Percentiles rank a stretch among this genome's conserved stretches.
phyloP scores from a whole-genome alignment of 2,888 invertebrate genomes.

The Pseudococcus longispinus region DNA sequence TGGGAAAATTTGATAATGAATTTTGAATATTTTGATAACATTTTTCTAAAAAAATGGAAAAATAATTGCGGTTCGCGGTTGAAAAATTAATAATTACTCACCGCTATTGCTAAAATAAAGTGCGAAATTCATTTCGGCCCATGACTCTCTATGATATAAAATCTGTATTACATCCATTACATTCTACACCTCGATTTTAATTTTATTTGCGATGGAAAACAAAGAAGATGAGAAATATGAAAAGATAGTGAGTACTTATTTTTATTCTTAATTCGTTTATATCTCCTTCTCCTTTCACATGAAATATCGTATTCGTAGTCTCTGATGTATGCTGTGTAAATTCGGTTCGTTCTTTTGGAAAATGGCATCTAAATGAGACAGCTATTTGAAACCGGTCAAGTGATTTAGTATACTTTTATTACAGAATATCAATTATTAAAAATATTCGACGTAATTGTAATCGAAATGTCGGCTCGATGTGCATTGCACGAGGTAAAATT shows the following conservation, averaged over 20 bases:
- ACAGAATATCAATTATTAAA: neutral
- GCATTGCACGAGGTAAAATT: conserved; percentile 22
- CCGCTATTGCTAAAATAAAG: no score
- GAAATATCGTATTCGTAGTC: no score
- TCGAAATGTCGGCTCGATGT: neutral
- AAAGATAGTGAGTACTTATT: neutral
- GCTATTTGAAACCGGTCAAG: neutral
- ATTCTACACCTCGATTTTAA: neutral
- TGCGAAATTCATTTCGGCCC: neutral
- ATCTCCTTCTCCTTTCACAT: neutral
- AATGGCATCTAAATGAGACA: neutral
- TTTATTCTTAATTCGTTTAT: neutral
- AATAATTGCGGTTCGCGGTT: no score
- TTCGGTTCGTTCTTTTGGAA: neutral
- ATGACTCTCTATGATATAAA: neutral
- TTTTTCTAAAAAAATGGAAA: neutral
- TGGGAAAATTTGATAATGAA: neutral
- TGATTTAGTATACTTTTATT: neutral
- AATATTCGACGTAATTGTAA: neutral
- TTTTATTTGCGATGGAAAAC: neutral
- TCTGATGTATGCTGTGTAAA: neutral
- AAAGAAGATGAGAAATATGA: neutral
- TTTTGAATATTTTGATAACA: neutral
- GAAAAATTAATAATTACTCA: no score
- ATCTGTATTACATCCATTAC: no score